Percentiles rank a stretch among this genome's conserved stretches.
Conservation (phyloP, 30 jellyfish, hydroid and myxozoan genomes). For the Cassiopea xamachana region DNA sequence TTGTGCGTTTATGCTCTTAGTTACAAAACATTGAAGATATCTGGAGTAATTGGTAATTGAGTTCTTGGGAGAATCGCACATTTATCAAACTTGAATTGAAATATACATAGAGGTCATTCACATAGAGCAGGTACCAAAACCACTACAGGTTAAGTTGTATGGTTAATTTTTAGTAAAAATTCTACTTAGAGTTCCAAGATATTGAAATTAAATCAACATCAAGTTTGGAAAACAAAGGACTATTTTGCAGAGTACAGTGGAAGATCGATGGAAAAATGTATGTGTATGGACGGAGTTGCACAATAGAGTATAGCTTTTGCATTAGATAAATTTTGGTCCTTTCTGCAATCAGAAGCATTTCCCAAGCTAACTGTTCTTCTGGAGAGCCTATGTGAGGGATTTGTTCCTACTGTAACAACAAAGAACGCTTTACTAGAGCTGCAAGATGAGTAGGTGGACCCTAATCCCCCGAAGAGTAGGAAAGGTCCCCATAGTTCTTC, state of each 20-base stretch:
- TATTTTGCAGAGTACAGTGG: background rate
- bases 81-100: background rate
- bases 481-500: too few species aligned
- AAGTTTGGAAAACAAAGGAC: background rate
- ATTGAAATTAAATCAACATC: background rate
- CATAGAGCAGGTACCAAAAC: slow-evolving; percentile 9
- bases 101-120: background rate
- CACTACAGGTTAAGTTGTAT: slow-evolving; percentile 1
- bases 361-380: too few species aligned
- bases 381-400: too few species aligned
- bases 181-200: background rate
- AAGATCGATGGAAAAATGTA: background rate
- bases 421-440: too few species aligned
- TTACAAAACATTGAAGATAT: background rate
- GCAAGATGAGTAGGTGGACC: too few species aligned
- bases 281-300: background rate
- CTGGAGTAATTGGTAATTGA: background rate
- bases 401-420: too few species aligned
- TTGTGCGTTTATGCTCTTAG: background rate
- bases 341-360: too few species aligned
- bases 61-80: background rate
- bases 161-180: background rate
- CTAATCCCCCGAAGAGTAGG: too few species aligned
- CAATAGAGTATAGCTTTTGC: background rate
- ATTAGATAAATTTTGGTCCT: too few species aligned